Evolutionary conservation across 2,888 invertebrate genomes (phyloP).

Genomic region (Drosophila demipolita): DNA sequence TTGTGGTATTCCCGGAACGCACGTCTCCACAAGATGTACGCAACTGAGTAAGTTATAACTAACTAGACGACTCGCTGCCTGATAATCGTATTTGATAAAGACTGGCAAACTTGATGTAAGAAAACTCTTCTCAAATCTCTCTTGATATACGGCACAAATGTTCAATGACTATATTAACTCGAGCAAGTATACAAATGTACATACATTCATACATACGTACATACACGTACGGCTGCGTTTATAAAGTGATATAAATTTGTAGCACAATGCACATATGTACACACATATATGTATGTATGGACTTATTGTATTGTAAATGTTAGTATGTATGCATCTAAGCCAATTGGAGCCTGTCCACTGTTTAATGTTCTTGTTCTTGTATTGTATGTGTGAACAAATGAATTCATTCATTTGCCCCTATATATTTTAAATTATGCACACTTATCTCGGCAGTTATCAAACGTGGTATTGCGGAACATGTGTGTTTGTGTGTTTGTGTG

Average conservation of each 20-base stretch:
- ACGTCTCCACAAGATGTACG: not conserved
- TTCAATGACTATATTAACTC: constrained; percentile 18
- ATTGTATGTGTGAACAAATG: not conserved
- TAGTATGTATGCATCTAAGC: not conserved
- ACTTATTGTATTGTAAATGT: not conserved
- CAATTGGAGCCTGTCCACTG: not conserved
- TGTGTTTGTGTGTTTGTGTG: not conserved
- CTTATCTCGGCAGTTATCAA: constrained; percentile 1
- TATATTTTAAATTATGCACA: not conserved
- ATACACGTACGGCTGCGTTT: not conserved
- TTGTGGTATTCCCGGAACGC: not conserved
- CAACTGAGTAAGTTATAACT: constrained; percentile 5
- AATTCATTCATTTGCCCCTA: not conserved
- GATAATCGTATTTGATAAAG: constrained; percentile 24
- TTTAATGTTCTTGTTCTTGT: not conserved
- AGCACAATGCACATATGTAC: not conserved
- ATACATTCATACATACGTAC: not conserved
- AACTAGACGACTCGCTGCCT: not conserved
- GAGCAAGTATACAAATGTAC: not conserved
- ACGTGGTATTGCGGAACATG: not conserved
- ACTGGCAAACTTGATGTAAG: not conserved
- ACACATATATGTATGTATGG: not conserved
- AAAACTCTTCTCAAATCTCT: not conserved
- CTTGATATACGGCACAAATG: constrained; percentile 1
- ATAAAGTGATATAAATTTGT: not conserved